Percentiles rank a stretch among this genome's conserved stretches.
Conservation (phyloP, 1,140 invertebrate species). For the Limonius californicus region DNA sequence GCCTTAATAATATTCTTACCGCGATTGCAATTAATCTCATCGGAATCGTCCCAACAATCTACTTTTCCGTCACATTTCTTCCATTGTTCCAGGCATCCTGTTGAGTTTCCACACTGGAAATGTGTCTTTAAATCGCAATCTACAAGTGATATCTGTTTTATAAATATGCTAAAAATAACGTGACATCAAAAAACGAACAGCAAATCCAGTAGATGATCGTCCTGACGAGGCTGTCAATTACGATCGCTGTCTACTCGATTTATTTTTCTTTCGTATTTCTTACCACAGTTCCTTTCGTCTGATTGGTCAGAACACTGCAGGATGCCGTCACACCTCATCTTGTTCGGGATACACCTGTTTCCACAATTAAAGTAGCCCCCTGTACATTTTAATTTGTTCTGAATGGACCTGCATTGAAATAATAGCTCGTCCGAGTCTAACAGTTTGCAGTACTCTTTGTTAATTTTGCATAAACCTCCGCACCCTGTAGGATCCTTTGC, state of each 20-base stretch:
- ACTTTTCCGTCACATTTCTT: slow-evolving; percentile 69
- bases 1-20: too few relatives aligned
- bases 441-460: slow-evolving; percentile 67
- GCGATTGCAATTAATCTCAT: slow-evolving; percentile 71
- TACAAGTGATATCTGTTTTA: too few relatives aligned
- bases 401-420: slow-evolving; percentile 50
- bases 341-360: slow-evolving; percentile 63
- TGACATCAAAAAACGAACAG: too few relatives aligned
- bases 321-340: slow-evolving; percentile 68
- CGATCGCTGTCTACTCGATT: not conserved
- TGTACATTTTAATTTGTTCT: slow-evolving; percentile 51
- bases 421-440: slow-evolving; percentile 53
- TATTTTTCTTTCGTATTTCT: slow-evolving; percentile 35
- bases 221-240: too few relatives aligned
- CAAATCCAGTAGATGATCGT: not conserved
- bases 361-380: slow-evolving; percentile 69
- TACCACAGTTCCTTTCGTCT: slow-evolving; percentile 77
- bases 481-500: slow-evolving; percentile 66
- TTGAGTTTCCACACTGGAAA: slow-evolving; percentile 73
- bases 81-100: slow-evolving; percentile 66
- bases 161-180: not conserved
- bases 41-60: slow-evolving; percentile 76
- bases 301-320: slow-evolving; percentile 75
- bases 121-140: slow-evolving; percentile 65
- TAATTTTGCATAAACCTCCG: slow-evolving; percentile 65